phyloP scores from a whole-genome alignment of 2,113 vertebrate species.

The Austrofundulus limnaeus region DNA sequence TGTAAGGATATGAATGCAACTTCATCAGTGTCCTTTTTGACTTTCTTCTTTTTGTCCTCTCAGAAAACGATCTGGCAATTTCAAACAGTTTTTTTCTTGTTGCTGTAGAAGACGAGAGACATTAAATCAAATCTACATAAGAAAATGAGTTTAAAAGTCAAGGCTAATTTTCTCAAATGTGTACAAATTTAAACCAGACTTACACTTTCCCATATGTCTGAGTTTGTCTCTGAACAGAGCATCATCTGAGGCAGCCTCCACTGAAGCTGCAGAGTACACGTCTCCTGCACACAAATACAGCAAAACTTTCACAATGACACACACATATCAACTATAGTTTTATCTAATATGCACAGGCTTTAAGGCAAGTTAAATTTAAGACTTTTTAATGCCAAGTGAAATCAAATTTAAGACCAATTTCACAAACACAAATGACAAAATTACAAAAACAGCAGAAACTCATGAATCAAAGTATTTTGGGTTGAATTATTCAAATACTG shows the following conservation, averaged over 20 bases:
- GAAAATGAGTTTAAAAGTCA: not conserved
- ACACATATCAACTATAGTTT: no score
- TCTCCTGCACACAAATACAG: conserved; percentile 77
- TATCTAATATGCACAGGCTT: no score
- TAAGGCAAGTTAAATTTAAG: no score
- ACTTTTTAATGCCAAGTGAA: no score
- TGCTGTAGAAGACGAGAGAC: conserved; percentile 72
- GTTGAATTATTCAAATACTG: no score
- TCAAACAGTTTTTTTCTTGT: conserved; percentile 97
- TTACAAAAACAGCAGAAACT: no score
- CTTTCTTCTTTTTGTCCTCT: conserved; percentile 96
- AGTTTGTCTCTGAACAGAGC: conserved; percentile 97
- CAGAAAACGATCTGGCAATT: conserved; percentile 93
- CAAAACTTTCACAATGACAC: conserved; percentile 9
- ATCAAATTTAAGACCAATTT: no score
- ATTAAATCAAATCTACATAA: not conserved
- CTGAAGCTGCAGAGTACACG: conserved; percentile 65
- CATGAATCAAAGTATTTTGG: no score
- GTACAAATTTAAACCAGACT: conserved; percentile 55
- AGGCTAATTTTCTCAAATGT: not conserved
- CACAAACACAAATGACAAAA: no score
- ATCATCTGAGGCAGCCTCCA: conserved; percentile 89
- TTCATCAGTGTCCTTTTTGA: conserved; percentile 88
- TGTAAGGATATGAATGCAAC: conserved; percentile 91
- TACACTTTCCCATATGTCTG: conserved; percentile 99